Base-by-base conservation (phyloP, 2,888 invertebrate species). In the Cremastobaeus sp. region DNA sequence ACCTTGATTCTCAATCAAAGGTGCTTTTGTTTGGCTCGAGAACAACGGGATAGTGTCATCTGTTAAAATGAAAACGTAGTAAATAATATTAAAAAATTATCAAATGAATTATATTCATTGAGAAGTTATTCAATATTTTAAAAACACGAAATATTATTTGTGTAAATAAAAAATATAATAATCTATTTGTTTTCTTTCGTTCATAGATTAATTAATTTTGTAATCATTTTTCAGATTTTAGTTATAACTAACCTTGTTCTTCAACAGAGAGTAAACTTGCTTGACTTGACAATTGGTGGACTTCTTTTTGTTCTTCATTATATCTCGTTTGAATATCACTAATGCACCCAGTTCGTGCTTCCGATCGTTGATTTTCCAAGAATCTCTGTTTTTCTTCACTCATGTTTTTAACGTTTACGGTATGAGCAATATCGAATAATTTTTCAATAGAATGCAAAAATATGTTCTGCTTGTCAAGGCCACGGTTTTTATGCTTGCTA, bases 361-460 rank as follows among this genome's bases (percentile, higher is more conserved):
- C 35, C 57, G 45, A 55, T 6, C 45, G 54, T 41, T 68, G 57
- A 59, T 66, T 28, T 12, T 20, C 1, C 9, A 68, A 25, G 15
- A 68, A 68, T 14, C 18, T 30, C 17, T 41, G 8, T 15, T 35
- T 28, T 28, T 50, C 34, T 48, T 54, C 47, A 17, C 20, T 45
- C 48, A 77, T 59, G 43, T 34, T 21, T 45, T 75, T 59, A 15
- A 76, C 11, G 35, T 47, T 71, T 68, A 68, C 52, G 43, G 15
- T 50, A 52, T 39, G 64, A 34, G 76, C 54, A 45, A 74, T 71
- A 47, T 76, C 74, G 39, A 77, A 77, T 21, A 77, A 66, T 52
- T 73, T 69, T 52, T 65, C 18, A 20, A 73, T 41, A 54, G 69
- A 62, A n/a, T 54, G 39, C 35, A 39, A 20, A 37, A 77, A 77